These are phyloP conservation scores for Ia io DNA, from an alignment of 2,113 vertebrate genomes.

Conservation along the genomic window DNA sequence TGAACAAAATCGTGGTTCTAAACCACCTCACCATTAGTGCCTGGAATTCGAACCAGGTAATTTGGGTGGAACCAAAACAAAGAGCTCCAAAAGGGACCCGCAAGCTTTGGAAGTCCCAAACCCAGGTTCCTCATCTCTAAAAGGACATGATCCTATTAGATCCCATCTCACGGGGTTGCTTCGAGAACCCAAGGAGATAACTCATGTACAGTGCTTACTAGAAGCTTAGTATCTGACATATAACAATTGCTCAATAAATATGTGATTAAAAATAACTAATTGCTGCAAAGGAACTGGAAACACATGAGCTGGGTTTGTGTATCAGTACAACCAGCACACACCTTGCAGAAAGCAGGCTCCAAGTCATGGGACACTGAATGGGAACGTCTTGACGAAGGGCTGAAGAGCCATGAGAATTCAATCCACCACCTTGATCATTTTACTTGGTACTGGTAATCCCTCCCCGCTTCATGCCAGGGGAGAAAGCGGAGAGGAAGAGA, in stretches of 20 bases:
- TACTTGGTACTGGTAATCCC: neutral
- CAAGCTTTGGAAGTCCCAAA: neutral
- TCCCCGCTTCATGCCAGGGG: accelerated
- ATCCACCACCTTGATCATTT: neutral
- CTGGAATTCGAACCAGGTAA: neutral
- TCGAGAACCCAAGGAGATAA: neutral
- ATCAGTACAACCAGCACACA: neutral
- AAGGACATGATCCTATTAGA: neutral
- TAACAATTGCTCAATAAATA: neutral
- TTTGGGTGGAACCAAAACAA: neutral
- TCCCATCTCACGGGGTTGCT: neutral
- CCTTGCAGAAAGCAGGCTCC: neutral
- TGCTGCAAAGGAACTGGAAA: neutral
- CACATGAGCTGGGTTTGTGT: neutral
- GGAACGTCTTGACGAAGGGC: neutral
- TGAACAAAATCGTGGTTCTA: neutral
- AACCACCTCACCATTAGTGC: neutral
- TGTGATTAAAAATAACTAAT: neutral
- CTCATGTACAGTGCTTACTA: neutral
- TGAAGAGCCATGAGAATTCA: neutral
- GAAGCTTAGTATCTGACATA: neutral
- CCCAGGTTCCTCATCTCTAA: neutral
- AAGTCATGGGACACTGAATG: neutral
- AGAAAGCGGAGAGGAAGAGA: no score
- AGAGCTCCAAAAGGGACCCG: neutral